Conservation (phyloP, 1,140 invertebrate genomes). For the Hirudo medicinalis region DNA sequence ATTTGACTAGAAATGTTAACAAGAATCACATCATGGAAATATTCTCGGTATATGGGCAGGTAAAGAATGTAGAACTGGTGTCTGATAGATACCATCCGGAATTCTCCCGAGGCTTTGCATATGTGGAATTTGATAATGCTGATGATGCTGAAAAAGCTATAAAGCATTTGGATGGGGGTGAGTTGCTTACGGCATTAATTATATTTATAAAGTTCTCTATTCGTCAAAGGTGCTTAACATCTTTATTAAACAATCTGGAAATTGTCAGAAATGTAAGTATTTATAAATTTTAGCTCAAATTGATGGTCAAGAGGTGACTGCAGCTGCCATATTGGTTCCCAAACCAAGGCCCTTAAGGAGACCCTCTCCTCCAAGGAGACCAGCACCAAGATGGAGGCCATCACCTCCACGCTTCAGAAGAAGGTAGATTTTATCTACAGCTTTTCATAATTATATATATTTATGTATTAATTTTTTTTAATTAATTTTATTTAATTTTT, state of each 20-base stretch:
- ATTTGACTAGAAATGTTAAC: constrained; percentile 77
- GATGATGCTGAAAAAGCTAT: constrained; percentile 95
- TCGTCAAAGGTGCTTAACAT: background rate
- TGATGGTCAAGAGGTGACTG: constrained; percentile 81
- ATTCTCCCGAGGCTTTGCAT: constrained; percentile 75
- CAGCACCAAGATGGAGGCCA: constrained; percentile 46
- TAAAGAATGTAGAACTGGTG: constrained; percentile 79
- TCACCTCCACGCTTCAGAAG: constrained; percentile 35
- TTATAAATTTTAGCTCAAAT: constrained; percentile 41
- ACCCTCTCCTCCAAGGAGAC: constrained; percentile 49
- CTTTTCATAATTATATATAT: background rate
- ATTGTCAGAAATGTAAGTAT: background rate
- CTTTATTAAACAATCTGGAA: background rate
- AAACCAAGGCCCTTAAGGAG: constrained; percentile 50
- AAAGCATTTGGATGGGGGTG: constrained; percentile 97
- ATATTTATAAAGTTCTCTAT: background rate
- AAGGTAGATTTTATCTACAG: constrained; percentile 25
- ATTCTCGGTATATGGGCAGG: constrained; percentile 75
- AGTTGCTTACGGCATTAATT: constrained; percentile 21
- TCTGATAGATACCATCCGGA: constrained; percentile 70
- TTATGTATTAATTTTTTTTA: background rate
- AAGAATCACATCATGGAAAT: constrained; percentile 84
- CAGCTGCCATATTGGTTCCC: constrained; percentile 70
- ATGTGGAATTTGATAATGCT: constrained; percentile 80
- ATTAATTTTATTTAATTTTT: background rate